Evolutionary conservation across 2,888 invertebrate genomes (phyloP).

Genomic region (Dolichomitus sp.): DNA sequence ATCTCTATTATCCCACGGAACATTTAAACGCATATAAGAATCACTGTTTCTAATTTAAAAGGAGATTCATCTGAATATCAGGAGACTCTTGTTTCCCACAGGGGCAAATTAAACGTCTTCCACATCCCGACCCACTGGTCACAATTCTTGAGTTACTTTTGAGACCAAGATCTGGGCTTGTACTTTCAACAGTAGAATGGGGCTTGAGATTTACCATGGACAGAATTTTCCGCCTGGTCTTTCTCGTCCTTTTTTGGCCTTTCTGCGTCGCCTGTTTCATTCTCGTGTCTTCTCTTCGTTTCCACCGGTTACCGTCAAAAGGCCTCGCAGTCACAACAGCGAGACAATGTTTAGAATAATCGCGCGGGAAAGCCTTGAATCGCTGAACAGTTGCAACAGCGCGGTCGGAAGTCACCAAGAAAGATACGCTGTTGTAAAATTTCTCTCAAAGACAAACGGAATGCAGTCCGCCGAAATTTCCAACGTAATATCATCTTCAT

Average conservation of each 20-base stretch:
- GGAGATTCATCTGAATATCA: neutral
- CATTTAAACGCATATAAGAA: neutral
- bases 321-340: slow-evolving; percentile 31
- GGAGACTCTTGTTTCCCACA: neutral
- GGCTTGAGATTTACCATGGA: slow-evolving; percentile 19
- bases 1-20: too few relatives aligned
- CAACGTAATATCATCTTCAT: neutral
- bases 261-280: slow-evolving; percentile 10
- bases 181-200: neutral
- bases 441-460: neutral
- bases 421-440: slow-evolving; percentile 28
- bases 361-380: slow-evolving; percentile 46
- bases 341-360: slow-evolving; percentile 42
- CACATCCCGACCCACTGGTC: slow-evolving; percentile 7
- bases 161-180: slow-evolving; percentile 10
- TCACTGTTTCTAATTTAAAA: neutral
- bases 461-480: slow-evolving; percentile 5
- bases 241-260: slow-evolving; percentile 8
- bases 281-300: slow-evolving; percentile 23
- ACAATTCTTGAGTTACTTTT: neutral
- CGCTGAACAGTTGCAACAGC: slow-evolving; percentile 23
- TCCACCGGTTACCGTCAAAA: slow-evolving; percentile 23
- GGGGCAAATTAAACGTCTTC: slow-evolving; percentile 16
- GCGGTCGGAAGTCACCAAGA: slow-evolving; percentile 11
- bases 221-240: slow-evolving; percentile 32